Conservation (phyloP, 1,140 invertebrate species). For the Pogonognathellus flavescens region DNA sequence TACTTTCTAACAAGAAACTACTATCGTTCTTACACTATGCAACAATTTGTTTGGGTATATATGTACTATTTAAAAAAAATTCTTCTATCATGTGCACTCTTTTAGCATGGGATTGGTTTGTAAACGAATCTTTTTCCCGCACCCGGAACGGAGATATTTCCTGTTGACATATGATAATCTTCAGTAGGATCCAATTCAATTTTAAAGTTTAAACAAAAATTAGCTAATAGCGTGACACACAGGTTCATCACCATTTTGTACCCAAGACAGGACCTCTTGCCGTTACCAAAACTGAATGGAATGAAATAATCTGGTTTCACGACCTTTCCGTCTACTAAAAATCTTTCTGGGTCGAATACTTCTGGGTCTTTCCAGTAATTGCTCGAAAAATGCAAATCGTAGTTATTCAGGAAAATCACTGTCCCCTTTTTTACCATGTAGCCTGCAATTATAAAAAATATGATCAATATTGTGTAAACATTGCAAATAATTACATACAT, state of each 20-base stretch:
- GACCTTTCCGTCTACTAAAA: conserved; percentile 72
- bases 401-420: conserved; percentile 89
- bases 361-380: conserved; percentile 81
- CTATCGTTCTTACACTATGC: background rate
- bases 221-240: conserved; percentile 80
- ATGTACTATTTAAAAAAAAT: conserved; percentile 28
- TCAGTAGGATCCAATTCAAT: conserved; percentile 74
- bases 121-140: conserved; percentile 53
- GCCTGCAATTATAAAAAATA: conserved; percentile 70
- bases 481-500: too few relatives aligned
- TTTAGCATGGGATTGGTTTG: conserved; percentile 46
- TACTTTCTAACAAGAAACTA: background rate
- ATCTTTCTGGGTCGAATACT: conserved; percentile 81
- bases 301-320: conserved; percentile 78
- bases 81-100: background rate
- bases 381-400: conserved; percentile 83
- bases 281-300: conserved; percentile 88
- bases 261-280: conserved; percentile 89
- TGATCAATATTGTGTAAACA: conserved; percentile 31
- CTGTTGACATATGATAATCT: conserved; percentile 51
- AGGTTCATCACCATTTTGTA: conserved; percentile 85
- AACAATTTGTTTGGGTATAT: background rate
- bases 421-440: conserved; percentile 84
- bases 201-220: conserved; percentile 81
- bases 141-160: conserved; percentile 56